Evolutionary conservation across 2,113 vertebrate species (phyloP).

Genomic region (Oryzias curvinotus): DNA sequence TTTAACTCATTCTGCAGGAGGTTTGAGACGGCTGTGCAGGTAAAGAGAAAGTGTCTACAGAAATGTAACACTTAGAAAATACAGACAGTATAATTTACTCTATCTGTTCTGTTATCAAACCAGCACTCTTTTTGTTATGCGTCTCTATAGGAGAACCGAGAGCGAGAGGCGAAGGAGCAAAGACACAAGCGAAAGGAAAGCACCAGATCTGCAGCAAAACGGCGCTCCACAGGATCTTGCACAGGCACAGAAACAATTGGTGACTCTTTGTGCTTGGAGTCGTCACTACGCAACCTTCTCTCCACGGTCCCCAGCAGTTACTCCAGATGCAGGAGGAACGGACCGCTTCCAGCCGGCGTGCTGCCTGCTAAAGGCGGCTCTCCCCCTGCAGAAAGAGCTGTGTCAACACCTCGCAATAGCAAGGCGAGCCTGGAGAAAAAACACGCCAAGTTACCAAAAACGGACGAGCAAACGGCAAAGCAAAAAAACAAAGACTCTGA

Average conservation of each 20-base stretch:
- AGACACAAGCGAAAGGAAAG: conserved; percentile 53
- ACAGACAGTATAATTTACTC: too few relatives aligned
- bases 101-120: too few relatives aligned
- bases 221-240: conserved; percentile 42
- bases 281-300: conserved; percentile 69
- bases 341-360: not conserved
- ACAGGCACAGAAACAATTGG: not conserved
- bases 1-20: conserved; percentile 77
- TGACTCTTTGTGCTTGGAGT: conserved; percentile 57
- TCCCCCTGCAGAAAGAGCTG: not conserved
- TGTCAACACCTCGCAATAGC: not conserved
- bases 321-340: conserved; percentile 43
- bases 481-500: conserved; percentile 21
- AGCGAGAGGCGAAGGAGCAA: conserved; percentile 67
- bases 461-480: not conserved
- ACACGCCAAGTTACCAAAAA: conserved; percentile 15
- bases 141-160: conserved; percentile 72
- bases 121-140: not conserved
- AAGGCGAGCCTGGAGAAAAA: conserved; percentile 31
- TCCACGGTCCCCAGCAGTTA: conserved; percentile 22
- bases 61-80: too few relatives aligned
- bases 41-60: conserved; percentile 20
- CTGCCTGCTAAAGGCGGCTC: conserved; percentile 10
- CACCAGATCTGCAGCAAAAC: conserved; percentile 45
- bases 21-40: conserved; percentile 73